These are phyloP conservation scores for Poecile atricapillus DNA, from an alignment of 2,113 vertebrate genomes.

Conservation along the genomic window DNA sequence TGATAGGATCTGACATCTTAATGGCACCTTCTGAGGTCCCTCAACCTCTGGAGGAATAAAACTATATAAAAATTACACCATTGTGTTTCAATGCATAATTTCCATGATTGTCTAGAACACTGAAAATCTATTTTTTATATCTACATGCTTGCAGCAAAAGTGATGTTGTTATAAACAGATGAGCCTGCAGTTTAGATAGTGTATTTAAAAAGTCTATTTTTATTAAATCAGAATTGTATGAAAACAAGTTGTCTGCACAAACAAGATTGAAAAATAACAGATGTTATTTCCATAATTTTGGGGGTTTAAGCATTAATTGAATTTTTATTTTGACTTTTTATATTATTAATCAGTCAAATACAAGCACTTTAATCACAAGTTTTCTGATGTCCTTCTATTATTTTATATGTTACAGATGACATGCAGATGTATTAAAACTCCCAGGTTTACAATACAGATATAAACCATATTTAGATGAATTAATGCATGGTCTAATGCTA, in stretches of 20 bases:
- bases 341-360: background rate
- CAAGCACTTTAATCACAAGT: background rate
- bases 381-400: background rate
- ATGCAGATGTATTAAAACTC: background rate
- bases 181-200: background rate
- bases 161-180: background rate
- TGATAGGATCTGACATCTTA: slow-evolving; percentile 9
- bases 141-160: background rate
- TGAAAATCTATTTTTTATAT: background rate
- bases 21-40: background rate
- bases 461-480: background rate
- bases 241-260: background rate
- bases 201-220: background rate
- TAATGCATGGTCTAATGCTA: background rate
- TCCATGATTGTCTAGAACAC: background rate
- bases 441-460: background rate
- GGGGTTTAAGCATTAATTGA: background rate
- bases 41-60: background rate
- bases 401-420: background rate
- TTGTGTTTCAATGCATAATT: background rate
- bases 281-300: background rate
- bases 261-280: background rate
- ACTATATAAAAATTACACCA: background rate
- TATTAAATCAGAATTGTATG: background rate
- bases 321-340: slow-evolving; percentile 11